Base-by-base conservation (phyloP, 1,140 invertebrate species). In the Lethrus apterus region DNA sequence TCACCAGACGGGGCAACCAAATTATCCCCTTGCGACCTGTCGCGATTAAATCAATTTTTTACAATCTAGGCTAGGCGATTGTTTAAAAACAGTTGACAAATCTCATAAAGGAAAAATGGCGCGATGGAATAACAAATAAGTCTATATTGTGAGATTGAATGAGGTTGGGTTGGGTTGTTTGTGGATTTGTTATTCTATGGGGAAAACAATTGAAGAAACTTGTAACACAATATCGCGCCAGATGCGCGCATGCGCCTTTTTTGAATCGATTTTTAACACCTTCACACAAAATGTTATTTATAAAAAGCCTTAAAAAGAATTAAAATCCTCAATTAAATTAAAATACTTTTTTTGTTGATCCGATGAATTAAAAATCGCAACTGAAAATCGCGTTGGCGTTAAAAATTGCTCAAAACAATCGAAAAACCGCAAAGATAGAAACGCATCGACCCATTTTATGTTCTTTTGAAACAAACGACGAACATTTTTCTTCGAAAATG, bases 1-100 rank as follows among this genome's bases (percentile, higher is more conserved):
- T 84, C 84, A 48, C 76, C 75, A 41, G 72, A 71, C 40, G 78
- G 76, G 56, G 77, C 76, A 62, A 70, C 68, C 57, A 70, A 66
- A 42, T 70, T 60, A 65, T 71, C 73, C 51, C 72, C 73, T 44
- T 74, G 71, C 44, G 68, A 63, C 63, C 59, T 65, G 43, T n/a
- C 48, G n/a, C n/a, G n/a, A n/a, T n/a, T n/a, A n/a, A 41, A 17
- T 35, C 19, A 2, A 35, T 36, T 15, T 24, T 18, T 9, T 10
- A 30, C 3, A 38, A 41, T n/a, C n/a, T 20, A 35, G 10, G 11
- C 1, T 15, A 9, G 10, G 18, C 11, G 17, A n/a, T 29, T 10
- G 24, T 30, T 8, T 17, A 24, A 41, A 24, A 4, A 8, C n/a
- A 36, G 13, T 7, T 11, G 33, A 11, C 2, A 35, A 4, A 3